These are phyloP conservation scores for Chromis chromis DNA, from an alignment of 2,797 vertebrate genomes.

Conservation along the genomic window DNA sequence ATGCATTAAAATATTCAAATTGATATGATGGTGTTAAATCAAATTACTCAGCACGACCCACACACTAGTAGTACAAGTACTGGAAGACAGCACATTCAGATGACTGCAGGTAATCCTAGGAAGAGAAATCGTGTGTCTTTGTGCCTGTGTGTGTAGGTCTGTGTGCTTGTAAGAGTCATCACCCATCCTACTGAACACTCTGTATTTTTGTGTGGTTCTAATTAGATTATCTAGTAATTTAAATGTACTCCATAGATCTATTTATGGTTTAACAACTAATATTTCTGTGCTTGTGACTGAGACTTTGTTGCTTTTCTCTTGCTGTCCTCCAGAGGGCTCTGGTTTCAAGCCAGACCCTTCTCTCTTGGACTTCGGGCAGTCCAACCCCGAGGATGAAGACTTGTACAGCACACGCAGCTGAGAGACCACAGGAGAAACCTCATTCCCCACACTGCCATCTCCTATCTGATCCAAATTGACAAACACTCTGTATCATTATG, in stretches of 20 bases:
- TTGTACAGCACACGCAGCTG: conserved; percentile 93
- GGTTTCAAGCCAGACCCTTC: conserved; percentile 65
- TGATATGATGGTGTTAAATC: background rate
- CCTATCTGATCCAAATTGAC: conserved; percentile 30
- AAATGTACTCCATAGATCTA: background rate
- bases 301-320: conserved; percentile 38
- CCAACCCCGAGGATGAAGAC: conserved; percentile 90
- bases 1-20: background rate
- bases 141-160: background rate
- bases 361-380: conserved; percentile 85
- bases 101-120: background rate
- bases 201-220: background rate
- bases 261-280: background rate
- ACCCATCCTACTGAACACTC: background rate
- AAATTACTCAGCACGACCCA: too few relatives aligned
- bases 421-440: conserved; percentile 63
- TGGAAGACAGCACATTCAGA: background rate
- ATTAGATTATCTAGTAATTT: background rate
- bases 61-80: too few relatives aligned
- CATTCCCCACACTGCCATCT: conserved; percentile 49
- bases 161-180: background rate
- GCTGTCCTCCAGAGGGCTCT: conserved; percentile 63
- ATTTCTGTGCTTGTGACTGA: conserved; percentile 14
- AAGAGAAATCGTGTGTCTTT: too few relatives aligned
- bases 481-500: conserved; percentile 19